These are phyloP conservation scores for Seira sanloemensis DNA, from an alignment of 2,888 invertebrate species.

Conservation along the genomic window DNA sequence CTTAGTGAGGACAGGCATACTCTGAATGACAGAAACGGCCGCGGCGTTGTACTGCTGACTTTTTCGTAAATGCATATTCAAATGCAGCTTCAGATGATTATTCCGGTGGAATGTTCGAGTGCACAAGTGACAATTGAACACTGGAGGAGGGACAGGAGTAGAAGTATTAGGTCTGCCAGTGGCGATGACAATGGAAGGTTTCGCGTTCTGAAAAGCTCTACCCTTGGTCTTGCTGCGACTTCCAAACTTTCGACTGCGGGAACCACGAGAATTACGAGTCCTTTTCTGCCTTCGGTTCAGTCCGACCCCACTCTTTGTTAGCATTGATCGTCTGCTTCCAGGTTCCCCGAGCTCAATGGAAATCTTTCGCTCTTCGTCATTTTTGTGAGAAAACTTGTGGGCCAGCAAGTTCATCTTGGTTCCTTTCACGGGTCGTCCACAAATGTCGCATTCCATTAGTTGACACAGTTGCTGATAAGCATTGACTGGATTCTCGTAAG, in stretches of 20 bases:
- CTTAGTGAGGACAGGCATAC: background rate
- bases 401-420: background rate
- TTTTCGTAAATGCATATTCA: background rate
- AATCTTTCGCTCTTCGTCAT: conserved; percentile 32
- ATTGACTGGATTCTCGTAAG: background rate
- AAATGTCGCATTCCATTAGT: conserved; percentile 22
- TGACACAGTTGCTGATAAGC: background rate
- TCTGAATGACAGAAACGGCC: background rate
- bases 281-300: background rate
- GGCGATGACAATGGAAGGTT: no score
- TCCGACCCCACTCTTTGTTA: background rate
- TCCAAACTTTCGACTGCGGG: background rate
- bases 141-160: no score
- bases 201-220: background rate
- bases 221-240: background rate
- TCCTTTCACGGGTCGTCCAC: conserved; percentile 19
- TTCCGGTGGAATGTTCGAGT: background rate
- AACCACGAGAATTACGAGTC: background rate
- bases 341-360: conserved; percentile 9
- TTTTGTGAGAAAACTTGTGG: conserved; percentile 43
- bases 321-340: background rate
- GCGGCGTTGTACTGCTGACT: background rate
- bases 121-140: background rate
- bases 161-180: background rate
- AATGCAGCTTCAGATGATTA: background rate